Base-by-base conservation (phyloP, 1,140 invertebrate genomes). In the Pararge aegeria region DNA sequence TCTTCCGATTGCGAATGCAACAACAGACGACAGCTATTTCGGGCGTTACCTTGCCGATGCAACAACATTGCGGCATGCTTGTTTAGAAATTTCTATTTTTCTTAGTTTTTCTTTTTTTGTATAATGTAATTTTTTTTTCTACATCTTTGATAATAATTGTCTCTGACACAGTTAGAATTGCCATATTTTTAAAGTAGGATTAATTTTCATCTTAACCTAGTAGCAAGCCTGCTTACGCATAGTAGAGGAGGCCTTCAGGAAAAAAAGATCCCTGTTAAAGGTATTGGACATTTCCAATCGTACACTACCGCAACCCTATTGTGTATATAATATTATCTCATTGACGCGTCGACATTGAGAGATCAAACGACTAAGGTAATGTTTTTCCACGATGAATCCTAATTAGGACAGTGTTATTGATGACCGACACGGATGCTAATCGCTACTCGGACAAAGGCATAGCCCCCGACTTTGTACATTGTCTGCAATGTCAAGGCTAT, bases 1-100 rank as follows among this genome's bases (percentile, higher is more conserved):
- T 87, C 81, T 84, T 82, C 77, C 73, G 77, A 85, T 82, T 79
- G 78, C 76, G 66, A 80, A 78, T 83, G 82, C 76, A 85, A 75
- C 81, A 67, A 75, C 24, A 7, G 24, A 24, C 2, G 24, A 24
- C 79, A 70, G 73, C 78, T 80, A 83, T 80, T 84, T 82, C 71
- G 66, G 75, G 73, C 79, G 69, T 67, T 46, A 66, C 57, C 63
- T 67, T 69, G 61, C 66, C 66, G 69, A 61, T 75, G 73, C 80
- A 73, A 5, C 56, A 68, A 46, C 27, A 48, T 42, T 53, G 50
- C 34, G 5, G 29, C 10, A 1, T 30, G 29, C 2, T 34, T 7
- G 12, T 12, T 34, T 34, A 34, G 30, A 34, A 34, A 34, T 34
- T 34, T n/a, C 3, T 10, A 30, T 7, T 24, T 24, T n/a, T n/a